Conservation (phyloP, 2,113 vertebrate genomes). For the Mohoua ochrocephala region DNA sequence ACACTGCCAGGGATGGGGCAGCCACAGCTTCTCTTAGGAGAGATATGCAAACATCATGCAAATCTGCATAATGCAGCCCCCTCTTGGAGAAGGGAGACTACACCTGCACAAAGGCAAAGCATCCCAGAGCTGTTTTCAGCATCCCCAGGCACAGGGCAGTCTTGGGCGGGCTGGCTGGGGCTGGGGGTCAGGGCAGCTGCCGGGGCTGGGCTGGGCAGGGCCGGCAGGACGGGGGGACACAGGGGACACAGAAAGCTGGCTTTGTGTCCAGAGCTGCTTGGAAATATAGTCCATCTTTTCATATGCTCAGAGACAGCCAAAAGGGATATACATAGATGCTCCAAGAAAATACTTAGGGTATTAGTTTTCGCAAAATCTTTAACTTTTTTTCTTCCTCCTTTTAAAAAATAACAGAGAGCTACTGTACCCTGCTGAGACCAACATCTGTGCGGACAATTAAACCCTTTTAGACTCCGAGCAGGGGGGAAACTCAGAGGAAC, state of each 20-base stretch:
- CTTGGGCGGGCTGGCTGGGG: accelerated
- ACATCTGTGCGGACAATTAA: slow-evolving; percentile 62
- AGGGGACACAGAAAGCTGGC: background rate
- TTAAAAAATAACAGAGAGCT: slow-evolving; percentile 39
- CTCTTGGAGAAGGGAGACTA: background rate
- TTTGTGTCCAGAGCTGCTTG: background rate
- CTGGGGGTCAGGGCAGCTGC: background rate
- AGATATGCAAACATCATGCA: background rate
- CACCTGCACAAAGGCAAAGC: background rate
- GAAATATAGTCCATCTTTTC: background rate
- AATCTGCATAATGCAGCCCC: background rate
- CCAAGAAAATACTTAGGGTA: background rate
- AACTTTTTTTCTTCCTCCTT: background rate
- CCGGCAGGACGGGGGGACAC: background rate
- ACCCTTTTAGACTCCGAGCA: background rate
- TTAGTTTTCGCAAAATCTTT: background rate
- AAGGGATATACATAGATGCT: background rate
- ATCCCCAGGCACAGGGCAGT: background rate
- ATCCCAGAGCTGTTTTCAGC: background rate
- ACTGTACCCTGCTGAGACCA: slow-evolving; percentile 42
- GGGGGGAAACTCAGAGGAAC: slow-evolving; percentile 26
- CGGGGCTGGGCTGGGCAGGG: accelerated
- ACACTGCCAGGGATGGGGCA: background rate
- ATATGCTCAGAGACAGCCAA: background rate
- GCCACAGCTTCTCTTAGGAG: background rate